These are phyloP conservation scores for Poicephalus gulielmi DNA, from an alignment of 2,113 vertebrate genomes.

Conservation along the genomic window DNA sequence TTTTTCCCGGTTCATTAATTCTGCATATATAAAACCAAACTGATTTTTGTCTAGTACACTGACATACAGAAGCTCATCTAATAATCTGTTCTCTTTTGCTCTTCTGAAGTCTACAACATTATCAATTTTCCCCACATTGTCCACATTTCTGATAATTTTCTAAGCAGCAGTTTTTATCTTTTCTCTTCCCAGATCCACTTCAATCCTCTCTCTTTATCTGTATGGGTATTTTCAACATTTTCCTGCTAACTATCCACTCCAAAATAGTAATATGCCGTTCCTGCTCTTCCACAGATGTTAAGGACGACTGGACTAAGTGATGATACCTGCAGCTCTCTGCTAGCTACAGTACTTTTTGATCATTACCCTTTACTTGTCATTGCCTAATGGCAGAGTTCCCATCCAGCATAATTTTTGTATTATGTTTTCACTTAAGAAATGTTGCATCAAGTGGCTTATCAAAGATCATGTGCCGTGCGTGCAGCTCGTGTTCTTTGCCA, in stretches of 20 bases:
- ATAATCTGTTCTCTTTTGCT: background rate
- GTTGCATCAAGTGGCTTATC: background rate
- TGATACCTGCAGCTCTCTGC: background rate
- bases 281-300: slow-evolving; percentile 12
- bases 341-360: background rate
- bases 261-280: background rate
- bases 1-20: background rate
- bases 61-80: background rate
- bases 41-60: background rate
- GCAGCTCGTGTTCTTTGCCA: background rate
- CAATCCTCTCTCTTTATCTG: background rate
- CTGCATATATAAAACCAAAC: background rate
- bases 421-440: background rate
- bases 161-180: slow-evolving; percentile 4
- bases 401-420: background rate
- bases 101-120: background rate
- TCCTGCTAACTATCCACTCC: background rate
- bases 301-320: background rate
- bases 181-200: background rate
- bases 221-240: background rate
- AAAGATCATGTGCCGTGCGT: background rate
- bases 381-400: background rate
- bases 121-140: background rate
- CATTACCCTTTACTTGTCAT: background rate
- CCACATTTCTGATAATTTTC: slow-evolving; percentile 26